Evolutionary conservation across 2,113 vertebrate species (phyloP).

Genomic region (Etheostoma spectabile): DNA sequence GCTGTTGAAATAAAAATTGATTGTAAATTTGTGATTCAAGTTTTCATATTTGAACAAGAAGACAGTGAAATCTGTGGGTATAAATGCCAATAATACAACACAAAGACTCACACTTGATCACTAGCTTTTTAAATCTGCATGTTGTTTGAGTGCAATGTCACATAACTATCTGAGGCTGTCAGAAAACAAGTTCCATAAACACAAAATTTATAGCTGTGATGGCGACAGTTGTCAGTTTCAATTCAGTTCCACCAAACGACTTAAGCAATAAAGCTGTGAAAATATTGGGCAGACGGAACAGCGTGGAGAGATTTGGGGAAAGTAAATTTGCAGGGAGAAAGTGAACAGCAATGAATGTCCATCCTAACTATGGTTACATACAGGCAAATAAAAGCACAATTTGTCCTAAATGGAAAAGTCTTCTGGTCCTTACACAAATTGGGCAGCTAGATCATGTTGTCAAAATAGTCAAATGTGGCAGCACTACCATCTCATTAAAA

Average conservation of each 20-base stretch:
- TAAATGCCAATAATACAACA: neutral
- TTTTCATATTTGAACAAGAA: neutral
- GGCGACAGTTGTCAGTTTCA: constrained; percentile 36
- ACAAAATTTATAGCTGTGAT: constrained; percentile 39
- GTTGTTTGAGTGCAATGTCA: neutral
- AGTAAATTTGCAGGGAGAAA: constrained; percentile 55
- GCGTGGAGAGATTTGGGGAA: constrained; percentile 33
- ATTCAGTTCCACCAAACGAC: constrained; percentile 8
- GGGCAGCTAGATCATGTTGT: constrained; percentile 49
- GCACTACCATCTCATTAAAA: constrained; percentile 53
- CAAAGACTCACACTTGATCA: neutral
- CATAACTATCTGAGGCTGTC: constrained; percentile 8
- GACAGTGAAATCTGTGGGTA: neutral
- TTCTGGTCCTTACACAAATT: constrained; percentile 41
- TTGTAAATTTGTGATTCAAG: neutral
- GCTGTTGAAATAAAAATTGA: neutral
- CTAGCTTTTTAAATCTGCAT: neutral
- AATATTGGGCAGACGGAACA: constrained; percentile 31
- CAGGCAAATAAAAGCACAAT: constrained; percentile 34
- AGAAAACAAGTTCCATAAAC: constrained; percentile 40
- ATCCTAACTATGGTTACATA: constrained; percentile 19
- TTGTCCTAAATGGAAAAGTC: constrained; percentile 43
- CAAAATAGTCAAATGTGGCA: constrained; percentile 34
- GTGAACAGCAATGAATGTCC: constrained; percentile 36
- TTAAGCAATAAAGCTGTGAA: constrained; percentile 52